Conservation (phyloP, 2,113 vertebrate species). For the Platycercus adscitus region DNA sequence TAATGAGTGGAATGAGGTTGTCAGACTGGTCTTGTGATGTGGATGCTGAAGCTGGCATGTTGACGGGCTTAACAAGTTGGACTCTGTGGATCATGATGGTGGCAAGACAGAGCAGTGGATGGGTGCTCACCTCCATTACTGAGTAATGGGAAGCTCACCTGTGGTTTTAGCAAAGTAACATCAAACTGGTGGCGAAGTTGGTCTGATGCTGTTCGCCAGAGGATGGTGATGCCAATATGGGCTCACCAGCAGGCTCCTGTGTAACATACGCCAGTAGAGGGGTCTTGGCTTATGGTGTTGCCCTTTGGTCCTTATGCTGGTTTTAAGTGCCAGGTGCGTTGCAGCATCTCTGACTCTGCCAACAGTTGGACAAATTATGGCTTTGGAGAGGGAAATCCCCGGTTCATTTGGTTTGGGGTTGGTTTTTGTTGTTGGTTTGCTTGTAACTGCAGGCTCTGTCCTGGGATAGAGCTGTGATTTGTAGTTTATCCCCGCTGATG, state of each 20-base stretch:
- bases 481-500: not conserved
- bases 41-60: not conserved
- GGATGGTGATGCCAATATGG: not conserved
- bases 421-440: not conserved
- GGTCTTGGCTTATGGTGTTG: not conserved
- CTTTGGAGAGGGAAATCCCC: not conserved
- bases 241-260: not conserved
- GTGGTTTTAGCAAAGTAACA: accelerated
- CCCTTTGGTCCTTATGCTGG: not conserved
- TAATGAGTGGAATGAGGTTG: not conserved
- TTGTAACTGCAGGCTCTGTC: not conserved
- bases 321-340: not conserved
- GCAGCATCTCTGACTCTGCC: not conserved
- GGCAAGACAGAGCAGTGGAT: not conserved
- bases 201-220: not conserved
- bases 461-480: not conserved
- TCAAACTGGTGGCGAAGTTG: not conserved
- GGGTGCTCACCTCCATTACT: not conserved
- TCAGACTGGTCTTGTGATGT: not conserved
- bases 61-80: not conserved
- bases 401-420: not conserved
- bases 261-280: too few species aligned
- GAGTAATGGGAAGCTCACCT: not conserved
- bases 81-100: accelerated
- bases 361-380: not conserved